Conservation (phyloP, 2,113 vertebrate genomes). For the Sula dactylatra region DNA sequence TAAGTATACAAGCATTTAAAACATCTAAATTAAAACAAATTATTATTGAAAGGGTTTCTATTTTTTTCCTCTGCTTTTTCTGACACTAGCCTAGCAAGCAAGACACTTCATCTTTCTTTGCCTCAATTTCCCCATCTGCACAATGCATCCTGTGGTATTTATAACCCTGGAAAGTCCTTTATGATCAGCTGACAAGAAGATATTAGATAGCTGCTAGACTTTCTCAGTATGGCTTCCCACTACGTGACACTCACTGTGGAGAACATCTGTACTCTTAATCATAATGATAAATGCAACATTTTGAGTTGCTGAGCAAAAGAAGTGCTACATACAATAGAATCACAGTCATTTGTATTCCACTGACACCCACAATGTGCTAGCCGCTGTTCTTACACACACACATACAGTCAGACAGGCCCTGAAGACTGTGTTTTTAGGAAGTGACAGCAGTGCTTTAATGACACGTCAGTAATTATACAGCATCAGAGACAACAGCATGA, state of each 20-base stretch:
- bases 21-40: neutral
- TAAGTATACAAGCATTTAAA: neutral
- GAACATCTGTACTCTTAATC: constrained; percentile 56
- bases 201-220: constrained; percentile 36
- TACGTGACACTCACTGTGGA: neutral
- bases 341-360: constrained; percentile 39
- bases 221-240: neutral
- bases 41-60: neutral
- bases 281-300: constrained; percentile 25
- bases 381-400: neutral
- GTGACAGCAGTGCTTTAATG: constrained; percentile 31
- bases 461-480: neutral
- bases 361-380: neutral
- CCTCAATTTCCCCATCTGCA: neutral
- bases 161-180: constrained; percentile 11
- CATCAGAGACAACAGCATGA: neutral
- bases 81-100: neutral
- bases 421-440: neutral
- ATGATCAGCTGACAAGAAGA: neutral
- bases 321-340: neutral
- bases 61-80: neutral
- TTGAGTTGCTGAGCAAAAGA: neutral
- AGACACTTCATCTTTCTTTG: neutral
- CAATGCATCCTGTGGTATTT: neutral
- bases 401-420: constrained; percentile 2